Percentiles rank a stretch among this genome's conserved stretches.
phyloP scores from a whole-genome alignment of 2,113 vertebrate genomes.

The Hiodon alosoides region DNA sequence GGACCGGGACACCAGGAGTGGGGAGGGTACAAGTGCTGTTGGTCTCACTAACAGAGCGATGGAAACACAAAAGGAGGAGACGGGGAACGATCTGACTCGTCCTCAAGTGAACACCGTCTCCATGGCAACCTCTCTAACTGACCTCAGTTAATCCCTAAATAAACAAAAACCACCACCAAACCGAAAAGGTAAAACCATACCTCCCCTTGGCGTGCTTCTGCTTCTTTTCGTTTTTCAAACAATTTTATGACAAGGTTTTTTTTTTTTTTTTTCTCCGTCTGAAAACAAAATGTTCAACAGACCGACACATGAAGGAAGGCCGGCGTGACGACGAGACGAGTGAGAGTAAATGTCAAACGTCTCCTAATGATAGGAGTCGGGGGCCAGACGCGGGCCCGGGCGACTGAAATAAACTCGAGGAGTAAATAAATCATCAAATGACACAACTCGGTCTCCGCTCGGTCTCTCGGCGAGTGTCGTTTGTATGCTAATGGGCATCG shows the following conservation, averaged over 20 bases:
- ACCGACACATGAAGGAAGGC: not conserved
- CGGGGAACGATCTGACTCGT: constrained; percentile 14
- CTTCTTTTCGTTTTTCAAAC: not conserved
- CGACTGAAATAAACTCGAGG: not conserved
- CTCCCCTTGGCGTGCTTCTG: not conserved
- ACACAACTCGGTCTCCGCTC: not conserved
- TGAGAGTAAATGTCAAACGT: no score
- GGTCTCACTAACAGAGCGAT: not conserved
- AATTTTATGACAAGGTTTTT: not conserved
- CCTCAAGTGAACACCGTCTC: constrained; percentile 9
- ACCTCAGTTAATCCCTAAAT: constrained; percentile 13
- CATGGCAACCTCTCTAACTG: constrained; percentile 18
- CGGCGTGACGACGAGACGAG: no score
- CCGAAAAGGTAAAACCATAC: not conserved
- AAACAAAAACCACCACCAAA: not conserved
- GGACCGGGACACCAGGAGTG: not conserved
- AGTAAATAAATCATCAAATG: not conserved
- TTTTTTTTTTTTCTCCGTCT: not conserved
- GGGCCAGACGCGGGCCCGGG: no score
- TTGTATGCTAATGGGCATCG: no score
- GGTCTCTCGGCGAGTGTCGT: not conserved
- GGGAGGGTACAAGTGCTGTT: not conserved
- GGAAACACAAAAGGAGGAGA: constrained; percentile 18
- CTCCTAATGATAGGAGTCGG: no score
- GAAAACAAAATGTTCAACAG: no score